A percentile compares a stretch with the other conserved stretches of the same genome.
Evolutionary conservation across 2,113 vertebrate species (phyloP).

Genomic region (Seriola quinqueradiata): DNA sequence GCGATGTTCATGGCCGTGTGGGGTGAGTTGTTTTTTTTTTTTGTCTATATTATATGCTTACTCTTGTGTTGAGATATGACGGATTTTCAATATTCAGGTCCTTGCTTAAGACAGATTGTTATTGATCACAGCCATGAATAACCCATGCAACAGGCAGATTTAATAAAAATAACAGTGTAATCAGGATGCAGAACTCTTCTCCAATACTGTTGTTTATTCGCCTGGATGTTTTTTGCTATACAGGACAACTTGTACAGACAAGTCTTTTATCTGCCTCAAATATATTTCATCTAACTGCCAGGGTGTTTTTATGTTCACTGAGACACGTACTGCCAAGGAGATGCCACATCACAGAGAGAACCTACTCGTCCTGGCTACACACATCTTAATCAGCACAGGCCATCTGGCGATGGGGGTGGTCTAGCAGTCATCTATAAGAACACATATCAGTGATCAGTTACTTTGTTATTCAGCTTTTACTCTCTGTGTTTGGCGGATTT

Average conservation of each 20-base stretch:
- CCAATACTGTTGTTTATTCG: neutral
- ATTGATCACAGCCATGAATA: neutral
- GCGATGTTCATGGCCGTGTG: conserved; percentile 96
- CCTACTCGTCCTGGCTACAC: conserved; percentile 52
- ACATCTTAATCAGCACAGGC: conserved; percentile 45
- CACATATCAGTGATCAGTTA: conserved; percentile 5
- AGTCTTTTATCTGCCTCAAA: conserved; percentile 32
- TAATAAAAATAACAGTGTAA: neutral
- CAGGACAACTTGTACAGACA: neutral
- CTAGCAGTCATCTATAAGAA: conserved; percentile 40
- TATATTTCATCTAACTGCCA: conserved; percentile 41
- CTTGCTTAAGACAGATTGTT: neutral
- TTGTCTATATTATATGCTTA: neutral
- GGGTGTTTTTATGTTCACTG: conserved; percentile 35
- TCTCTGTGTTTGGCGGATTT: neutral
- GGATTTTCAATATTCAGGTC: neutral
- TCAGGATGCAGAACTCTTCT: neutral
- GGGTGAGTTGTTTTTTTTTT: conserved; percentile 86
- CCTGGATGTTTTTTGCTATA: conserved; percentile 5
- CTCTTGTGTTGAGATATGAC: neutral
- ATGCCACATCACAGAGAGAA: conserved; percentile 58
- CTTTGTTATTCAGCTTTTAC: conserved; percentile 10
- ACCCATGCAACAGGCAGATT: neutral
- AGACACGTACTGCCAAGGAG: conserved; percentile 56
- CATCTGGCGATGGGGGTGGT: conserved; percentile 70